Base-by-base conservation (phyloP, 2,888 invertebrate genomes). In the Incurvaria masculella region DNA sequence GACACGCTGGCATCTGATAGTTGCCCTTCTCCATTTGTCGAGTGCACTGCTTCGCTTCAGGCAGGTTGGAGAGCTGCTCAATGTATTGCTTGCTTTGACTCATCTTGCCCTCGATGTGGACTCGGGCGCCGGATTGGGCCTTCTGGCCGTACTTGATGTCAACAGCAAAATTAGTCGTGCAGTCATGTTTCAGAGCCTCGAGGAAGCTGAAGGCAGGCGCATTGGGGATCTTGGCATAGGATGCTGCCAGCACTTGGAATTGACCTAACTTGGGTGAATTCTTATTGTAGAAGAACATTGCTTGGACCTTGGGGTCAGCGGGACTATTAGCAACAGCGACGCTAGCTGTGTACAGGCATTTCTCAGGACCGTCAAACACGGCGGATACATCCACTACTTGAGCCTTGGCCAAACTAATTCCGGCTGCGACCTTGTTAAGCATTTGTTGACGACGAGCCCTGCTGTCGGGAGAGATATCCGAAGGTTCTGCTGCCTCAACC, bases 1-100 rank as follows among this genome's bases (percentile, higher is more conserved):
- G 78, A 61, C 87, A 87, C 48, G 79, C 76, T 2, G 70, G 65
- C 49, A 82, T 74, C 60, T 81, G 80, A 52, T 76, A 66, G 61
- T 86, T 81, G 23, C 82, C 81, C 46, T 74, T 58, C 50, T 72
- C 61, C 59, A 81, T 81, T 58, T 84, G 72, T 49, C 74, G 59
- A 41, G 68, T 56, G 60, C 83, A 84, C 57, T 75, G 65, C 47
- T 79, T 69, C 48, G 75, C 76, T 46, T 68, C 56, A 2, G 70
- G 72, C 43, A 66, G 65, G 26, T 74, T 63, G 49, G 70, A 66
- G 4, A 87, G 63, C 50, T 70, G 71, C 50, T 82, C 68, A 21
- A 69, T 69, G 53, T 80, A 75, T 43, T 69, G 66, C 46, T 80
- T 58, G 54, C 76, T 81, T 58, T 83, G 81, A 55, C 72, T 64